These are phyloP conservation scores for Morpho deidamia DNA, from an alignment of 2,888 invertebrate genomes.

Conservation along the genomic window DNA sequence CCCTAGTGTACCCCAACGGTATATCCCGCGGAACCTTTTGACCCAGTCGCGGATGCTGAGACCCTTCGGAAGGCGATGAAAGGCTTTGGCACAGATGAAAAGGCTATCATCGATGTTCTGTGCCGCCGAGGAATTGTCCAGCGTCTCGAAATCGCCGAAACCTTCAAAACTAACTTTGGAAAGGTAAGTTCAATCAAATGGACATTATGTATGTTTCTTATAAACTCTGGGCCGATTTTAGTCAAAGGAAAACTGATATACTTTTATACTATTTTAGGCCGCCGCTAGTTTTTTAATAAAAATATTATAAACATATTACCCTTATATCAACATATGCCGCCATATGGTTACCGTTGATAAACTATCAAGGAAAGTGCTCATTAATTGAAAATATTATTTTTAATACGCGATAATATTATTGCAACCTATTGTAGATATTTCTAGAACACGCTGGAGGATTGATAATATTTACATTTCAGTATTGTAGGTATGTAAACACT, in stretches of 20 bases:
- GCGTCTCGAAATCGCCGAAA: constrained; percentile 92
- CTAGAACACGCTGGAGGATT: too few species aligned
- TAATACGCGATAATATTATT: background rate
- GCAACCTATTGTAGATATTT: too few species aligned
- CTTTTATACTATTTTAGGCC: too few species aligned
- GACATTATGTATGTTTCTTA: too few species aligned
- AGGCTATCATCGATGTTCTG: constrained; percentile 93
- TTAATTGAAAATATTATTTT: background rate
- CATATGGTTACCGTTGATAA: background rate
- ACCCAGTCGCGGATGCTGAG: constrained; percentile 90
- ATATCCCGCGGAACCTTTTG: constrained; percentile 91
- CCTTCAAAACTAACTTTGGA: constrained; percentile 95
- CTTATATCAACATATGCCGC: too few species aligned
- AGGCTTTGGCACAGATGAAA: constrained; percentile 95
- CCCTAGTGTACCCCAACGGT: constrained; percentile 91
- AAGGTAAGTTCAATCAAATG: constrained; percentile 78
- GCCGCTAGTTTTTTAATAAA: too few species aligned
- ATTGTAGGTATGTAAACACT: too few species aligned
- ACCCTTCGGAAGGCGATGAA: constrained; percentile 94
- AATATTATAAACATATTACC: too few species aligned
- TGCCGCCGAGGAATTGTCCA: constrained; percentile 93
- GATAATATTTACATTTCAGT: too few species aligned
- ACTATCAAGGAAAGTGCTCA: background rate
- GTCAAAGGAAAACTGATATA: too few species aligned
- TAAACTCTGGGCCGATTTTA: too few species aligned